Conservation (phyloP, 2,888 invertebrate species). For the Vesta saturnalis region DNA sequence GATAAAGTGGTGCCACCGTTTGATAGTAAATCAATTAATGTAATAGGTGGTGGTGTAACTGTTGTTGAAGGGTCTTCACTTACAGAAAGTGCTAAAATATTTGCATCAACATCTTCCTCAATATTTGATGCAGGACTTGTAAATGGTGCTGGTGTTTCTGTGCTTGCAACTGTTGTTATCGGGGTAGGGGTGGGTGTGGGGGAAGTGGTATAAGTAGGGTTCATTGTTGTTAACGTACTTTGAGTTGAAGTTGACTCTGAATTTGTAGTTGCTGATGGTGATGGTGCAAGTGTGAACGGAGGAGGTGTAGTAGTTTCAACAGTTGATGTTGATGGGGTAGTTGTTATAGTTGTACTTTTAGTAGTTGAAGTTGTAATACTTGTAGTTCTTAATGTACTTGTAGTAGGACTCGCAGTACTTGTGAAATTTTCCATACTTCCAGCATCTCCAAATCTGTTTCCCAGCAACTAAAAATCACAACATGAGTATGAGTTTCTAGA, state of each 20-base stretch:
- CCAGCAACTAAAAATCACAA: too few species aligned
- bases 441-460: neutral
- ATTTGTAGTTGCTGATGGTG: conserved; percentile 41
- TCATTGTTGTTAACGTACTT: conserved; percentile 62
- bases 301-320: conserved; percentile 48
- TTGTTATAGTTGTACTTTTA: conserved; percentile 34
- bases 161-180: neutral
- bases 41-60: conserved; percentile 48
- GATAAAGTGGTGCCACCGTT: neutral
- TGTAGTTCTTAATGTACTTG: conserved; percentile 42
- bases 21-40: conserved; percentile 19
- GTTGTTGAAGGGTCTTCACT: conserved; percentile 45
- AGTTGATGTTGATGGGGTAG: conserved; percentile 38
- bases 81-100: conserved; percentile 6
- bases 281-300: conserved; percentile 54
- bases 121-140: conserved; percentile 1
- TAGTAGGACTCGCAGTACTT: conserved; percentile 43
- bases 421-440: conserved; percentile 33
- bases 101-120: neutral
- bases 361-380: conserved; percentile 35
- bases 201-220: conserved; percentile 49
- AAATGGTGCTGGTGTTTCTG: conserved; percentile 4
- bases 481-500: too few species aligned
- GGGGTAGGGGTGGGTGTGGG: neutral
- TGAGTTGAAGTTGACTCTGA: conserved; percentile 59